Evolutionary conservation across 2,113 vertebrate species (phyloP).

Genomic region (Geococcyx californianus): DNA sequence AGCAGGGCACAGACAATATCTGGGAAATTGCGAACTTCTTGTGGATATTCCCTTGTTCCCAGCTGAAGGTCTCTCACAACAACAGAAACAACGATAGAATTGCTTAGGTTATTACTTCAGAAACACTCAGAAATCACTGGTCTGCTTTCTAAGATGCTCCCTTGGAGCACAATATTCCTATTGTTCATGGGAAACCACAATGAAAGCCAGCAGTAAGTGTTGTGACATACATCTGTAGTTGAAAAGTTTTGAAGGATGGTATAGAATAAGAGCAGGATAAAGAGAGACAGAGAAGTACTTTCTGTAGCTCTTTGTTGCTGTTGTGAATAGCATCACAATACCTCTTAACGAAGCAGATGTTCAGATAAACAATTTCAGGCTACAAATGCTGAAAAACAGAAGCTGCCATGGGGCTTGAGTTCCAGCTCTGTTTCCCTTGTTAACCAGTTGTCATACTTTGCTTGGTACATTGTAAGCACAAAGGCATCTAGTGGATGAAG

Average conservation of each 20-base stretch:
- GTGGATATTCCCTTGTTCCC: not conserved
- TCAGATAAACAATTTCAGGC: constrained; percentile 39
- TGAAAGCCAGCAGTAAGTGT: not conserved
- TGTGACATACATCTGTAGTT: not conserved
- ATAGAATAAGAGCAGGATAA: not conserved
- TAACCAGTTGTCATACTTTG: not conserved
- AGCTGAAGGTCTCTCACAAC: not conserved
- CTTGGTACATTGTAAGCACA: not conserved
- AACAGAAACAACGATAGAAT: not conserved
- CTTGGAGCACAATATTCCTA: not conserved
- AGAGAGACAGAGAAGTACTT: not conserved
- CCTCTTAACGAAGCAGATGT: constrained; percentile 63
- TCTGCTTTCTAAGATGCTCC: not conserved
- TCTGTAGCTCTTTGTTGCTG: constrained; percentile 43
- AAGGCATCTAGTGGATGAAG: not conserved
- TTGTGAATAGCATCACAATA: constrained; percentile 31
- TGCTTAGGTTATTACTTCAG: not conserved
- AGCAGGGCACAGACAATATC: not conserved
- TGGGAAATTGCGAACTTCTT: constrained; percentile 7
- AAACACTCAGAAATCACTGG: not conserved
- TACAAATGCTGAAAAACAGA: not conserved
- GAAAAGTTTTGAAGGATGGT: not conserved
- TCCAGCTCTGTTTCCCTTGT: not conserved
- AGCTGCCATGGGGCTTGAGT: not conserved
- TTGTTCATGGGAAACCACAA: not conserved